Evolutionary conservation across 2,797 vertebrate genomes (phyloP).

Genomic region (Chelidonichthys spinosus): DNA sequence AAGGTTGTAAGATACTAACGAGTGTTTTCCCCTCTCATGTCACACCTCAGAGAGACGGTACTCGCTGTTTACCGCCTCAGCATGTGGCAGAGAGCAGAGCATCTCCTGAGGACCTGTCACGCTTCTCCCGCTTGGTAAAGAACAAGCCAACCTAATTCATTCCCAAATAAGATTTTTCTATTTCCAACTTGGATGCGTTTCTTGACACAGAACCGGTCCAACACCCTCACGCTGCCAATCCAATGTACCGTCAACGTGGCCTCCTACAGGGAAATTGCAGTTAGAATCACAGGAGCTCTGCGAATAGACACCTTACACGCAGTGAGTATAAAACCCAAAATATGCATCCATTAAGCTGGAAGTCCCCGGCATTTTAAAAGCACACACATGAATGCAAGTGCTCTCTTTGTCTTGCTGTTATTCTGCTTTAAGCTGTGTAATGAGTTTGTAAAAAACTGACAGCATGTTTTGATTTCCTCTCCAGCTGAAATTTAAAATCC

Average conservation of each 20-base stretch:
- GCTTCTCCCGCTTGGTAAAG: slow-evolving; percentile 89
- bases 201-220: slow-evolving; percentile 89
- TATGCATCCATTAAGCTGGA: background rate
- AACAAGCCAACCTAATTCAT: background rate
- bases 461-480: slow-evolving; percentile 58
- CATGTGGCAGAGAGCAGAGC: slow-evolving; percentile 83
- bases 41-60: slow-evolving; percentile 80
- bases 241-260: slow-evolving; percentile 88
- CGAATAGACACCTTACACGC: slow-evolving; percentile 89
- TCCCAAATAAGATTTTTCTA: background rate
- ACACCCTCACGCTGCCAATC: slow-evolving; percentile 88
- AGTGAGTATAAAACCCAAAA: slow-evolving; percentile 80
- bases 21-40: slow-evolving; percentile 19
- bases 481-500: slow-evolving; percentile 94
- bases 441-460: slow-evolving; percentile 44
- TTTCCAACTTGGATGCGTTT: slow-evolving; percentile 12
- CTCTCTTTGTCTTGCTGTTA: background rate
- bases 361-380: background rate
- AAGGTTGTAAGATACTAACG: slow-evolving; percentile 17
- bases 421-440: slow-evolving; percentile 21
- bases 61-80: slow-evolving; percentile 81
- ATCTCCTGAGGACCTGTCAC: slow-evolving; percentile 88
- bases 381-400: background rate
- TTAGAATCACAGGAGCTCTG: slow-evolving; percentile 86
- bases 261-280: slow-evolving; percentile 84